phyloP scores from a whole-genome alignment of 2,888 invertebrate genomes.

The Brachyopa scutellaris region DNA sequence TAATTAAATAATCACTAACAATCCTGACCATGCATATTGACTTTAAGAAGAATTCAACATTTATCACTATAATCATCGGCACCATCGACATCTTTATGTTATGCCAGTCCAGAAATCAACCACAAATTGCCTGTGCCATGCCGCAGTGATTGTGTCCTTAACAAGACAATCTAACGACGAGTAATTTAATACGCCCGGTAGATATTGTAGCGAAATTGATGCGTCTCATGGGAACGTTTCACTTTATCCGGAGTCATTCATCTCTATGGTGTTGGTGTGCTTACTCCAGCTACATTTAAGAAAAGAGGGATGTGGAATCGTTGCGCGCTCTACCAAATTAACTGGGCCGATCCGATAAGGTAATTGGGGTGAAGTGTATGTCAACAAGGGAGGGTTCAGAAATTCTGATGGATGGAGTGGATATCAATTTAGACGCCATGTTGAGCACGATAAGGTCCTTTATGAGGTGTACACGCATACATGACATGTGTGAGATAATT shows the following conservation, averaged over 20 bases:
- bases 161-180: slow-evolving; percentile 81
- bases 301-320: slow-evolving; percentile 38
- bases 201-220: slow-evolving; percentile 69
- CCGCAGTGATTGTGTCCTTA: slow-evolving; percentile 74
- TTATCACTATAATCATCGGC: slow-evolving; percentile 58
- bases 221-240: slow-evolving; percentile 65
- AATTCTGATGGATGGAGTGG: slow-evolving; percentile 64
- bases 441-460: slow-evolving; percentile 50
- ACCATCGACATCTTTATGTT: slow-evolving; percentile 25
- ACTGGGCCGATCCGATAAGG: slow-evolving; percentile 80
- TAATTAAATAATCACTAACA: slow-evolving; percentile 61
- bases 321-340: slow-evolving; percentile 76
- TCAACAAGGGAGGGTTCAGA: slow-evolving; percentile 64
- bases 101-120: slow-evolving; percentile 47
- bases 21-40: slow-evolving; percentile 54
- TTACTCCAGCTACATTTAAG: neutral
- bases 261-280: slow-evolving; percentile 26
- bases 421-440: slow-evolving; percentile 68
- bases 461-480: neutral
- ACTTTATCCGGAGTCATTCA: slow-evolving; percentile 44
- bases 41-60: slow-evolving; percentile 47
- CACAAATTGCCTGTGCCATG: slow-evolving; percentile 56
- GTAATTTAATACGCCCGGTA: slow-evolving; percentile 79
- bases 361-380: slow-evolving; percentile 81
- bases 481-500: slow-evolving; percentile 24